Evolutionary conservation across 2,797 vertebrate genomes (phyloP).

Genomic region (Siniperca undulata): DNA sequence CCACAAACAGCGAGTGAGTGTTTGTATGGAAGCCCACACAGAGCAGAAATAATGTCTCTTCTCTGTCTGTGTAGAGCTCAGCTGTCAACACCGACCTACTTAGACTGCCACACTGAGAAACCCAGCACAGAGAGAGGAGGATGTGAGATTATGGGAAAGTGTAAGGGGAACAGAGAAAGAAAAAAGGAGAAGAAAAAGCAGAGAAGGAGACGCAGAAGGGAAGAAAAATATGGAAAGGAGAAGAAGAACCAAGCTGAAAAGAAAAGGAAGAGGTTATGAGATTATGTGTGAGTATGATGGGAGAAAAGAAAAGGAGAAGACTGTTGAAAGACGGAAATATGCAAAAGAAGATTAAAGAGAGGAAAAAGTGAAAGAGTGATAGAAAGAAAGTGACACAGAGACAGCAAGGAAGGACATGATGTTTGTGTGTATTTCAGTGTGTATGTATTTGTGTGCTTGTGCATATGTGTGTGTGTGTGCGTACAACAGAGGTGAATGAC

Average conservation of each 20-base stretch:
- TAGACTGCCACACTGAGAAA: constrained; percentile 59
- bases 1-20: constrained; percentile 33
- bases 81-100: constrained; percentile 78
- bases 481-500: constrained; percentile 43
- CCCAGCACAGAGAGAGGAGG: constrained; percentile 35
- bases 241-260: neutral
- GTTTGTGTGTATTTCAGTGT: constrained; percentile 12
- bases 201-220: neutral
- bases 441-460: neutral
- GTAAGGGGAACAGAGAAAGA: neutral
- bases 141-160: constrained; percentile 44
- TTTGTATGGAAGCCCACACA: constrained; percentile 64
- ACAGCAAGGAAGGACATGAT: constrained; percentile 4
- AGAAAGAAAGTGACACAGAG: constrained; percentile 12
- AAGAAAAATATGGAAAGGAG: neutral
- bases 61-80: constrained; percentile 67
- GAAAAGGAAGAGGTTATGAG: neutral
- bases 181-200: neutral
- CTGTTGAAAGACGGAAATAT: neutral
- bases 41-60: constrained; percentile 66
- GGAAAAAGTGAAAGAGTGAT: neutral
- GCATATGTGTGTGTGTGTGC: constrained; percentile 27
- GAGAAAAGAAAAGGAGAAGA: neutral
- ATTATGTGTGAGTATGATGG: neutral
- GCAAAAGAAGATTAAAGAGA: neutral